Base-by-base conservation (phyloP, 2,888 invertebrate species). In the Portevinia maculata region DNA sequence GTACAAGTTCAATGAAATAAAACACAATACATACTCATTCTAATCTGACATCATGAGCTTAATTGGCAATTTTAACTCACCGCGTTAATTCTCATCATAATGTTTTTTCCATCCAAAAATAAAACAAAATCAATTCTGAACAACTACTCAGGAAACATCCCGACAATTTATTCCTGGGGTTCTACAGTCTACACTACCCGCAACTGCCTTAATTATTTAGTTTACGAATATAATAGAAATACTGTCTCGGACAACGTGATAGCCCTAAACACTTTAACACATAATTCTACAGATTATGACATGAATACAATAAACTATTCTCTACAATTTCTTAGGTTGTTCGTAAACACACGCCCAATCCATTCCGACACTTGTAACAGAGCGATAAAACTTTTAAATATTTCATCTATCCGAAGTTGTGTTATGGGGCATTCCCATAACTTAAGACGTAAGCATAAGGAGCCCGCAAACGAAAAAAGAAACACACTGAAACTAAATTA, bases 211-310 rank as follows among this genome's bases (percentile, higher is more conserved):
- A 76, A 46, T 62, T 53, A 64, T 64, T 69, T 37, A 65, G 19
- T 48, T 37, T 39, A 34, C 17, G 34, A 46, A 46, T 24, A 37
- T 17, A 21, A 57, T 65, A 30, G 4, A 6, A 67, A 41, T 48
- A 59, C n/a, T 15, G 15, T 30, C 24, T 24, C 46, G 52, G 28
- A 46, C 15, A 44, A 75, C 64, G 34, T 57, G 57, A 53, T 44
- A 48, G 17, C 28, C 46, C 48, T 60, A 67, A 76, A 67, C 53
- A 65, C 67, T 67, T 62, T 76, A 50, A 48, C 70, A 62, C 71
- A 83, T 76, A 83, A 76, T 71, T 83, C 53, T 44, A 83, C 60
- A 76, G 81, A 76, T 76, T 81, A 76, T 76, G 76, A 76, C 81
- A 67, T 76, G 70, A 32, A 71, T 55, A 81, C 76, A 76, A 76